Evolutionary conservation across 2,888 invertebrate species (phyloP), one percentile per base, ranked within the genome.

Genomic region (Hypsopygia costalis): DNA sequence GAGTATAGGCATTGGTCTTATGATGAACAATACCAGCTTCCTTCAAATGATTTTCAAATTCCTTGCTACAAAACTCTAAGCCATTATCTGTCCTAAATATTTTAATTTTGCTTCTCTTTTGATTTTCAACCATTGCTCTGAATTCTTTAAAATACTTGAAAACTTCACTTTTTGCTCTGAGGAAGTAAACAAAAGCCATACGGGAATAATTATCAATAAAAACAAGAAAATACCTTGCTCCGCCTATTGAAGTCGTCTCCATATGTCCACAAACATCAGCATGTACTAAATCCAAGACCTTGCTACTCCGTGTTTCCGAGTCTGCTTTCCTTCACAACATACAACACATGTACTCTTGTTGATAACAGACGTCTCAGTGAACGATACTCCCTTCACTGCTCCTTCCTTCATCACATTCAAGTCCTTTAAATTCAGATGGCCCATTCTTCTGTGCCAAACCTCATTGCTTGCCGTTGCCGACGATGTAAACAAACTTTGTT

Each of bases 11-110:
- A 35, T 49, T 49, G 0, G 53, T 46, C 28, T 45, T 55, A 12
- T 57, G 56, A 30, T 59, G 56, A 10, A 49, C 34, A 7, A 56
- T 52, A 0, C 56, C 56, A 5, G 5, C 5, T 1, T 36, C 22
- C 6, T 34, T 35, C n/a, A 56, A 28, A 35, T 33, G 51, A 11
- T 33, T 25, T 1, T 51, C 40, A 36, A 53, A 39, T 11, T 46
- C 45, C 7, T 31, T 25, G 9, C 10, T 31, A 21, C 34, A 34
- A 34, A 34, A 34, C 11, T 34, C 34, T 7, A 6, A 1, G 3
- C 34, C 34, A 34, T 34, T 38, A 7, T 36, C 28, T 5, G 33
- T 46, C 5, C 51, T 47, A 10, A 40, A 51, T 34, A 25, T 25
- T 11, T 34, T 34, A 3, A 34, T 11, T n/a, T 34, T 22, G 5